These are phyloP conservation scores for Drosophila bifasciata DNA, from an alignment of 1,140 invertebrate genomes.

Conservation along the genomic window DNA sequence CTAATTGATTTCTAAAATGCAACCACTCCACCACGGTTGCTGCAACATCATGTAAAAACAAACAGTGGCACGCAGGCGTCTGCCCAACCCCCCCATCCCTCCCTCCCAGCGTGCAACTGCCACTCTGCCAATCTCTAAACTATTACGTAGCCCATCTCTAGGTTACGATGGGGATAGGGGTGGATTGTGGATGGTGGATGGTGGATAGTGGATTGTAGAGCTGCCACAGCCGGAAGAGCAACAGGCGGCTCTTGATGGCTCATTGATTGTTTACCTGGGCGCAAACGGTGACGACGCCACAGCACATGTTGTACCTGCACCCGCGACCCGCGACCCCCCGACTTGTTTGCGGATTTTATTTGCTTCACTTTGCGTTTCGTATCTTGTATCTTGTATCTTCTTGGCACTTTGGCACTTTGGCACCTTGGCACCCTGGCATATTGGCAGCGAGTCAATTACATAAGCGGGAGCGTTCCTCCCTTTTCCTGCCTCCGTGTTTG, in stretches of 20 bases:
- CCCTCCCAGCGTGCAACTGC: background rate
- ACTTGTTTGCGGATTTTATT: conserved; percentile 65
- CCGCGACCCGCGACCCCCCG: background rate
- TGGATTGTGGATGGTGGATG: background rate
- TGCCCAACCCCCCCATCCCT: conserved; percentile 8
- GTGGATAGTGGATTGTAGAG: background rate
- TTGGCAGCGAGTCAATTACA: conserved; percentile 33
- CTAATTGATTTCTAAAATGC: conserved; percentile 70
- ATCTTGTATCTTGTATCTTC: conserved; percentile 46
- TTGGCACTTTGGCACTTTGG: conserved; percentile 16
- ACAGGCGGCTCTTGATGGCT: conserved; percentile 38
- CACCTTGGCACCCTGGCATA: background rate
- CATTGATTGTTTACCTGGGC: conserved; percentile 65
- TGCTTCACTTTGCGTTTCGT: conserved; percentile 51
- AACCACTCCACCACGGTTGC: conserved; percentile 19
- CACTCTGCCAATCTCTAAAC: background rate
- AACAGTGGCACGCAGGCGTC: conserved; percentile 42
- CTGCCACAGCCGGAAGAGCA: conserved; percentile 17
- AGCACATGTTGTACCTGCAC: conserved; percentile 29
- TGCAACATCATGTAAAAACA: conserved; percentile 48
- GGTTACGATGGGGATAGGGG: conserved; percentile 4
- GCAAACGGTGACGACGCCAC: conserved; percentile 38
- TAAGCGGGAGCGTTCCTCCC: conserved; percentile 52
- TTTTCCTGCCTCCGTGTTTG: conserved; percentile 25
- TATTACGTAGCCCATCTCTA: conserved; percentile 29